These are phyloP conservation scores for Clarias macrocephalus DNA, from an alignment of 2,113 vertebrate genomes.

Conservation along the genomic window DNA sequence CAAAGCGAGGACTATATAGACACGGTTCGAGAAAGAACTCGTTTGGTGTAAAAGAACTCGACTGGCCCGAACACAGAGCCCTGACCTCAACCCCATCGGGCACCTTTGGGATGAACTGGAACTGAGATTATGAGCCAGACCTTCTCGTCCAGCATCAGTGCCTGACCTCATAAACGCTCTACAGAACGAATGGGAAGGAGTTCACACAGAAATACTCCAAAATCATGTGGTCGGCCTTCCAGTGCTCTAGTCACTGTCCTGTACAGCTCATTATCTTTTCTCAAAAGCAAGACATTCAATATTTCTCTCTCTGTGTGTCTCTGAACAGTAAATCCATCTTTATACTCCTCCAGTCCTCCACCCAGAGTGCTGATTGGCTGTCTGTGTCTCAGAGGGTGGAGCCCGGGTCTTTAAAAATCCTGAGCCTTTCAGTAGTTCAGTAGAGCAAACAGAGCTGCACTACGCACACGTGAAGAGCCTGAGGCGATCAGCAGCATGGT, in stretches of 20 bases:
- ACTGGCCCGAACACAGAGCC: no score
- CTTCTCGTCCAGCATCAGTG: no score
- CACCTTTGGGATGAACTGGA: no score
- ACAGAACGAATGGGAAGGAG: no score
- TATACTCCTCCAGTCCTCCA: not conserved
- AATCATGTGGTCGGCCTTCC: no score
- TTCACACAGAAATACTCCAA: no score
- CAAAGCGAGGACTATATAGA: no score
- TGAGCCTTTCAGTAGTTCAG: not conserved
- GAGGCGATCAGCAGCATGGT: not conserved
- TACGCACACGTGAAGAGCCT: not conserved
- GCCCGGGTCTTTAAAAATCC: not conserved
- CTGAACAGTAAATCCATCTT: not conserved
- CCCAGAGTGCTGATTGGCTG: constrained; percentile 5
- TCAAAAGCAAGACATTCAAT: not conserved
- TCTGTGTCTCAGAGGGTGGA: not conserved
- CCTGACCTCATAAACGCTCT: no score
- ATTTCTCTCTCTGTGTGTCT: not conserved
- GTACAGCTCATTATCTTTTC: not conserved
- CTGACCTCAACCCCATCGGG: no score
- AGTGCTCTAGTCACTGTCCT: not conserved
- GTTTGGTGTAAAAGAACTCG: no score
- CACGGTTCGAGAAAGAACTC: no score
- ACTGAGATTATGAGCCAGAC: no score
- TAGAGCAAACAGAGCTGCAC: constrained; percentile 4